Conservation (phyloP, 2,797 vertebrate species). For the Chaetophractus vellerosus region DNA sequence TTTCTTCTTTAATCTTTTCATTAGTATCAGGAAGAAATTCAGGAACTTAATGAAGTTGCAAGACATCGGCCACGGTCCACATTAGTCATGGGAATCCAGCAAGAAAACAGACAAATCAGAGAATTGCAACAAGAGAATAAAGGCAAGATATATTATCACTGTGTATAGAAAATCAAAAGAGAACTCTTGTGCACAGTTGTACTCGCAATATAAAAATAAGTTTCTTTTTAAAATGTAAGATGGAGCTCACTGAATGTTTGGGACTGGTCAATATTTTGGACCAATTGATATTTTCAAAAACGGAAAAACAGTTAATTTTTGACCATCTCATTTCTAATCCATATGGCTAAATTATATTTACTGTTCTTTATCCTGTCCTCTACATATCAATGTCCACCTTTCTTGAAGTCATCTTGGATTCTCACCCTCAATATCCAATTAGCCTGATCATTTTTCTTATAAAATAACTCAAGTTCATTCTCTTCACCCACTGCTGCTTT, state of each 20-base stretch:
- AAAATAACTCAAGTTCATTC: not conserved
- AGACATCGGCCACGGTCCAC: too few species aligned
- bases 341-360: not conserved
- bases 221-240: not conserved
- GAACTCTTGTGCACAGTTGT: constrained; percentile 1
- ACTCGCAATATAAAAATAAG: not conserved
- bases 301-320: not conserved
- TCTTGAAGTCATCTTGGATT: not conserved
- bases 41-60: too few species aligned
- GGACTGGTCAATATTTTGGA: not conserved
- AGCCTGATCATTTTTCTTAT: not conserved
- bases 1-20: constrained; percentile 72
- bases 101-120: too few species aligned
- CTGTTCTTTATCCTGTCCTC: not conserved
- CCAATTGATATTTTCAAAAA: constrained; percentile 63
- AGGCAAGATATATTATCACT: constrained; percentile 90
- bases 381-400: not conserved
- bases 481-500: not conserved
- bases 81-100: too few species aligned
- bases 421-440: not conserved
- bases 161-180: not conserved
- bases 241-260: not conserved
- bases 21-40: constrained; percentile 90
- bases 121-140: constrained; percentile 83
- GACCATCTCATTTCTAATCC: not conserved